Evolutionary conservation across 1,140 invertebrate genomes (phyloP).

Genomic region (Mylabris phalerata): DNA sequence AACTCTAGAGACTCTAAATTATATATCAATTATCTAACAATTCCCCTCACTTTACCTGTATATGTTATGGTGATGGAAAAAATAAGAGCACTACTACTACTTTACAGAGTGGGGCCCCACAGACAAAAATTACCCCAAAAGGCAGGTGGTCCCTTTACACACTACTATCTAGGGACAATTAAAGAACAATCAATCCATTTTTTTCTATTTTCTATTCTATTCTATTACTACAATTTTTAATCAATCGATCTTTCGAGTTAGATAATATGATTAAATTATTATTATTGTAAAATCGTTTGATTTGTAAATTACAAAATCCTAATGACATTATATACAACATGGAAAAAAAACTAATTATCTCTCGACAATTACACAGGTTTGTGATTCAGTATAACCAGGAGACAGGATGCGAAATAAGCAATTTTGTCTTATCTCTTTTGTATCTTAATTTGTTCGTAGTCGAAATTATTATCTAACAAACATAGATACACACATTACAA

Average conservation of each 20-base stretch:
- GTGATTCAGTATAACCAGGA: conserved; percentile 6
- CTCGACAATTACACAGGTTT: conserved; percentile 12
- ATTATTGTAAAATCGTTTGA: neutral
- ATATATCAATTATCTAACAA: conserved; percentile 29
- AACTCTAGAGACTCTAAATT: conserved; percentile 29
- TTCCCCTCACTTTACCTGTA: conserved; percentile 13
- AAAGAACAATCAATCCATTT: conserved; percentile 14
- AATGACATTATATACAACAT: neutral
- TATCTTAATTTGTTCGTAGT: conserved; percentile 28
- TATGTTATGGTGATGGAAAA: neutral
- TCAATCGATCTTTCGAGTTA: conserved; percentile 2
- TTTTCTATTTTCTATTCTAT: conserved; percentile 1
- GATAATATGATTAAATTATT: neutral
- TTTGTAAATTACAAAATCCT: neutral
- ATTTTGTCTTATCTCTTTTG: conserved; percentile 26
- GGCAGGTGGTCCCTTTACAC: conserved; percentile 14
- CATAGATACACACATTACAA: no score
- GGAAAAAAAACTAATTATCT: conserved; percentile 13
- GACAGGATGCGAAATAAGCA: conserved; percentile 19
- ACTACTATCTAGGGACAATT: conserved; percentile 4
- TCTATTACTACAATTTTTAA: neutral
- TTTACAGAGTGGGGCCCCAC: conserved; percentile 1
- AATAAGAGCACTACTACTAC: no score
- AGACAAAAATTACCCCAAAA: conserved; percentile 14
- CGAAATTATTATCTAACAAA: neutral